A percentile compares a stretch with the other conserved stretches of the same genome.
Conservation (phyloP, 1,140 invertebrate species). For the Spodoptera litura region DNA sequence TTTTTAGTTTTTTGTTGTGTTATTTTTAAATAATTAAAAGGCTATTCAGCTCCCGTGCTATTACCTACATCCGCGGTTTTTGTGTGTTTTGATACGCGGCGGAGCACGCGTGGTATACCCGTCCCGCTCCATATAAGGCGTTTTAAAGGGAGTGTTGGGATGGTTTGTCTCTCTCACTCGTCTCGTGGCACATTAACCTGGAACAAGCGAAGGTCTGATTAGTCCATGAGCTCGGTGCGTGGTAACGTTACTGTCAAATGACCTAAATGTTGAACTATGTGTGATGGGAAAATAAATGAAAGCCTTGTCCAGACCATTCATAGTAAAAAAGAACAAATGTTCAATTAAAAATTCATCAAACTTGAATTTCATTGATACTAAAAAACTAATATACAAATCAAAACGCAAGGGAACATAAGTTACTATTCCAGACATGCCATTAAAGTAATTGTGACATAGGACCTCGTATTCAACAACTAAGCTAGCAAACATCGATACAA, state of each 20-base stretch:
- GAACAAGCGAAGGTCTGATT: constrained; percentile 70
- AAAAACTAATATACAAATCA: too few relatives aligned
- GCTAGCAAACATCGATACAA: too few relatives aligned
- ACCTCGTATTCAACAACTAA: too few relatives aligned
- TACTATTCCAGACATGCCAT: too few relatives aligned
- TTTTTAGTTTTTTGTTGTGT: neutral
- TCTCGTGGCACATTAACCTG: constrained; percentile 68
- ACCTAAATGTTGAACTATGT: constrained; percentile 35
- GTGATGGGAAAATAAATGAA: constrained; percentile 25
- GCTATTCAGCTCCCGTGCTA: constrained; percentile 59
- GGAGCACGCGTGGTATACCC: constrained; percentile 69
- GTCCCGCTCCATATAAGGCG: constrained; percentile 82
- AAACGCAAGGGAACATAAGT: too few relatives aligned
- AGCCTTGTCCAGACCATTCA: neutral
- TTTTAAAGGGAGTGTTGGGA: constrained; percentile 62
- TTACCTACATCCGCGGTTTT: constrained; percentile 74
- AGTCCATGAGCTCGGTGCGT: constrained; percentile 45
- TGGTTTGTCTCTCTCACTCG: constrained; percentile 65
- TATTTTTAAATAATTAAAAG: constrained; percentile 44
- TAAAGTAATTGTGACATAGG: too few relatives aligned
- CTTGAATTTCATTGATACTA: too few relatives aligned
- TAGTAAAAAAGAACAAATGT: neutral
- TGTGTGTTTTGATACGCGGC: constrained; percentile 73
- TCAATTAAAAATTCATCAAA: neutral
- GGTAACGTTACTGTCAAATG: constrained; percentile 39